Percentiles rank a stretch among this genome's conserved stretches.
phyloP scores from a whole-genome alignment of 2,888 invertebrate genomes.

The Piscicola geometra region DNA sequence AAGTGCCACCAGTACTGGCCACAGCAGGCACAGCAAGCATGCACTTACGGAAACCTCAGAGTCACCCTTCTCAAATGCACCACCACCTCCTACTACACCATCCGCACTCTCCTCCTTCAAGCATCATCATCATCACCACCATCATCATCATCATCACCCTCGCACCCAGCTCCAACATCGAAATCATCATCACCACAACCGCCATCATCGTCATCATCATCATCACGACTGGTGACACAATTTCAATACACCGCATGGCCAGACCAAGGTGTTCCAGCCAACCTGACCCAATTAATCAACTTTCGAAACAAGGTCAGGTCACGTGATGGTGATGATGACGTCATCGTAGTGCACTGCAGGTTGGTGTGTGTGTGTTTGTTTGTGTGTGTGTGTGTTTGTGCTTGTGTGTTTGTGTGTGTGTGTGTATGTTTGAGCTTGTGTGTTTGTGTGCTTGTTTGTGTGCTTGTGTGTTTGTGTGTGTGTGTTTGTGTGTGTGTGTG shows the following conservation, averaged over 20 bases:
- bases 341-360: conserved; percentile 44
- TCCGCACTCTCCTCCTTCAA: conserved; percentile 11
- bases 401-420: no score
- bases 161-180: neutral
- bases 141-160: neutral
- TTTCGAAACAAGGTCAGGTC: conserved; percentile 52
- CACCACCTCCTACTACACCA: conserved; percentile 27
- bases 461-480: no score
- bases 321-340: conserved; percentile 46
- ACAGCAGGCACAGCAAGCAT: neutral
- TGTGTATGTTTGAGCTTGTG: no score
- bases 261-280: conserved; percentile 22
- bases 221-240: conserved; percentile 14
- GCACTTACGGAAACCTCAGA: conserved; percentile 10
- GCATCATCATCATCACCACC: neutral
- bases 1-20: conserved; percentile 35
- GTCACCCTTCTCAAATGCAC: conserved; percentile 15
- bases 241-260: conserved; percentile 33
- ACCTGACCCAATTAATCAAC: conserved; percentile 35
- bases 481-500: no score
- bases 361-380: conserved; percentile 14
- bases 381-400: neutral
- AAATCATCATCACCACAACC: conserved; percentile 8
- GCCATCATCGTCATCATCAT: neutral
- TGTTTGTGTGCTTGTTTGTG: no score